Percentiles rank a stretch among this genome's conserved stretches.
Conservation (phyloP, 2,888 invertebrate species). For the Dolichomitus sp. region DNA sequence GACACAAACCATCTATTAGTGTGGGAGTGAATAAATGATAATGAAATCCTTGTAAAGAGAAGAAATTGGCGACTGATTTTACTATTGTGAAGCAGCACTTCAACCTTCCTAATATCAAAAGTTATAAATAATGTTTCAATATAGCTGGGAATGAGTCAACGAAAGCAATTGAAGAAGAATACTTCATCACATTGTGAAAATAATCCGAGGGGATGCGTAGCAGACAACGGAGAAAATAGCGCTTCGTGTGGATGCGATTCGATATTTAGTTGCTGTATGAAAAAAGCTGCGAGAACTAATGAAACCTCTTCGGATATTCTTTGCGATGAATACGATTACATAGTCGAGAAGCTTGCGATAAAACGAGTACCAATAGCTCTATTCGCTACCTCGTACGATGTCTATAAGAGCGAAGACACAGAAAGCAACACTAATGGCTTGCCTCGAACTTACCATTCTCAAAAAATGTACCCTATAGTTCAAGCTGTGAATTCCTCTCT, state of each 20-base stretch:
- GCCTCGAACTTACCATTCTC: not conserved
- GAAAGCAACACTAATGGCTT: not conserved
- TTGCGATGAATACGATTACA: slow-evolving; percentile 72
- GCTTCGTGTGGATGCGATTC: slow-evolving; percentile 40
- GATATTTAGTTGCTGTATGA: slow-evolving; percentile 56
- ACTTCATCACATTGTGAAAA: not conserved
- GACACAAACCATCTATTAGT: too few species aligned
- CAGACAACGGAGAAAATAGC: not conserved
- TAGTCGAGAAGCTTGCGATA: slow-evolving; percentile 77
- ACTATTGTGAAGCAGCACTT: not conserved
- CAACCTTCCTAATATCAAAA: not conserved
- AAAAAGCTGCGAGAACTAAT: slow-evolving; percentile 1
- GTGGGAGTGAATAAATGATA: too few species aligned
- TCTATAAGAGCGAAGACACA: slow-evolving; percentile 25
- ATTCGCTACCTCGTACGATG: slow-evolving; percentile 64
- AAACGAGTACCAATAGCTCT: slow-evolving; percentile 73
- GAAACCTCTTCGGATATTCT: slow-evolving; percentile 26
- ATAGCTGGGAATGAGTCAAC: slow-evolving; percentile 5
- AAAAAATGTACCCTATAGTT: slow-evolving; percentile 40
- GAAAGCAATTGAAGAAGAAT: not conserved
- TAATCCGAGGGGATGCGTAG: not conserved
- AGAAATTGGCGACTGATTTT: not conserved
- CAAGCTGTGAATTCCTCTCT: slow-evolving; percentile 43
- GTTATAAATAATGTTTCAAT: not conserved
- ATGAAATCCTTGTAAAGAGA: too few species aligned